Evolutionary conservation across 2,888 invertebrate species (phyloP), one percentile per base, ranked within the genome.

Genomic region (Oscheius onirici): DNA sequence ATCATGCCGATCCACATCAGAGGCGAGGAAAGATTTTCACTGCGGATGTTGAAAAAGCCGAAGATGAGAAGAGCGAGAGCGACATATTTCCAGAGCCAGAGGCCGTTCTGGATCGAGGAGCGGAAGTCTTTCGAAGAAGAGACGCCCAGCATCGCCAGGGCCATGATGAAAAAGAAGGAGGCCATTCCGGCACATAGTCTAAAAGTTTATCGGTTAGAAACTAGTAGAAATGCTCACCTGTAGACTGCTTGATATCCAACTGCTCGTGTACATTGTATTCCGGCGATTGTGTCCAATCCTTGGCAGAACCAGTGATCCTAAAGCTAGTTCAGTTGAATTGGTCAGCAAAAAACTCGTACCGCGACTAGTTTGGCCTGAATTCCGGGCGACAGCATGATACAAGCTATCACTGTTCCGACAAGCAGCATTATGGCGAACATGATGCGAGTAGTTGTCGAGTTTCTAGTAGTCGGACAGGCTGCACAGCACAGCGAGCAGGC

Each of bases 1-100:
- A 97, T 92, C 92, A 99, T 92, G 63, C 99, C 99, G 88, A 97
- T 93, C 89, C 94, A 94, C 97, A 99, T 97, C 95, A 97, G 96
- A 2, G 89, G 84, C 55, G 71, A 72, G 17, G 92, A 93, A 71
- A 88, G 83, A 41, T 80, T 76, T 67, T 89, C 90, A 86, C 93
- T 92, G 0, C 95, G 95, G 76, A 99, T 99, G 89, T 95, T 99
- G 89, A 99, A 97, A 0, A 97, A 95, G 24, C 95, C 99, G 82
- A 97, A 92, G 58, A 94, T 92, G 34, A 94, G 93, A 8, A 93
- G 96, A 88, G 95, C 93, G 70, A 97, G 92, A 15, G 96, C 84
- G 46, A 97, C 88, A 88, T 94, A 95, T 88, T 99, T 99, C 83
- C 97, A 91, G 26, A 93, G 95, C 76, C 85, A 87, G 89, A 90